These are phyloP conservation scores for Rhabdomys pumilio DNA, from an alignment of 2,797 vertebrate genomes.

Conservation along the genomic window DNA sequence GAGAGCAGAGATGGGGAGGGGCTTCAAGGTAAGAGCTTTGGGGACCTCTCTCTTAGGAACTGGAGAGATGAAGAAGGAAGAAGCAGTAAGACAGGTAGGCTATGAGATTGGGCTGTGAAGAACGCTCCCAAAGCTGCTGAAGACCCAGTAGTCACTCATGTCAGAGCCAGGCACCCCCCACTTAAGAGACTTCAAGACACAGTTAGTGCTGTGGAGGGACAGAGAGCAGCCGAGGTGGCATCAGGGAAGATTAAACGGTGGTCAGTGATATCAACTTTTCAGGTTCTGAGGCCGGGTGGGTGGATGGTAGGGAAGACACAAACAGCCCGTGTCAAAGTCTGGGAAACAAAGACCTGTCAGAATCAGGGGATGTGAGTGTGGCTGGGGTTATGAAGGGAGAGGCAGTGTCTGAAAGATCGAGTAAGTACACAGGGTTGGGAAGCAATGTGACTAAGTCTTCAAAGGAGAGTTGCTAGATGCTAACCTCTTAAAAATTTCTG, in stretches of 20 bases:
- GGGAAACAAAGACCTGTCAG: neutral
- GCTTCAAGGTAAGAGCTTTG: neutral
- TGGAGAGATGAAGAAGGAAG: neutral
- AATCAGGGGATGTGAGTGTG: neutral
- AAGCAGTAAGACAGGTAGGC: neutral
- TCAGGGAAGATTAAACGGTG: neutral
- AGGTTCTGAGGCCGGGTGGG: neutral
- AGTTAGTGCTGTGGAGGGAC: neutral
- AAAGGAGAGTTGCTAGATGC: neutral
- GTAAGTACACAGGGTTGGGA: neutral
- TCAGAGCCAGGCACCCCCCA: neutral
- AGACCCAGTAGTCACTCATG: neutral
- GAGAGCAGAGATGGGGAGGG: neutral
- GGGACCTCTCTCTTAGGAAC: neutral
- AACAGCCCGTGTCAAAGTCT: neutral
- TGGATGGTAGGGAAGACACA: neutral
- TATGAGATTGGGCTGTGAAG: neutral
- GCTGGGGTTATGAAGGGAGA: neutral
- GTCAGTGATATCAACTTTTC: neutral
- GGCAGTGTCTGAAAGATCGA: neutral
- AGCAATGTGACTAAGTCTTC: neutral
- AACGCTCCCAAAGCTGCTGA: neutral
- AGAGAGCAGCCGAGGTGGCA: neutral
- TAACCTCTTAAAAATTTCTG: neutral
- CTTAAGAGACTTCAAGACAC: constrained; percentile 22